These are phyloP conservation scores for Cathartes aura DNA, from an alignment of 2,113 vertebrate species.

Conservation along the genomic window DNA sequence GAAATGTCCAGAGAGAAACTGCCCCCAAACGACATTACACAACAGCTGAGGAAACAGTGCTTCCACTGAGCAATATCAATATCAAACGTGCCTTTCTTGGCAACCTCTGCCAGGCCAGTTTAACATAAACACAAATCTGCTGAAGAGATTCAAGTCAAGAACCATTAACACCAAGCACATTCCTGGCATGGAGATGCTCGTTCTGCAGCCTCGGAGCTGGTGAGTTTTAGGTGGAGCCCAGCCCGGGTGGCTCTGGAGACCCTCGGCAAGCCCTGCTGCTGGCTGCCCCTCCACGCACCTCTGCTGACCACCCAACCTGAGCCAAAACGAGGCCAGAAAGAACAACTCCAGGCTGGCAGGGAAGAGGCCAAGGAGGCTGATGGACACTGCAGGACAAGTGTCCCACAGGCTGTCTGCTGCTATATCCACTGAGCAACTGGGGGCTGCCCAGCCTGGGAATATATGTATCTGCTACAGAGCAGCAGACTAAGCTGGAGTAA, in stretches of 20 bases:
- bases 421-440: too few species aligned
- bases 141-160: slow-evolving; percentile 3
- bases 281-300: not conserved
- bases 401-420: not conserved
- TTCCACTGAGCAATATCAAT: not conserved
- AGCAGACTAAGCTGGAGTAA: not conserved
- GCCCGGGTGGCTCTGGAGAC: not conserved
- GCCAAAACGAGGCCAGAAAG: not conserved
- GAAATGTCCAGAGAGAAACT: not conserved
- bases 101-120: not conserved
- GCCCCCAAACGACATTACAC: not conserved
- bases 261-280: not conserved
- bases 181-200: fast-evolving
- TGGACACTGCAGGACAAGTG: not conserved
- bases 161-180: not conserved
- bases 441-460: not conserved
- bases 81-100: not conserved
- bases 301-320: not conserved
- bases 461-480: not conserved
- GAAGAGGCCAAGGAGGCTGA: not conserved
- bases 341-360: not conserved
- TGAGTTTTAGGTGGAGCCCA: not conserved
- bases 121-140: slow-evolving; percentile 8
- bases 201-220: not conserved
- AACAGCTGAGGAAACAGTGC: not conserved